These are phyloP conservation scores for Pterocles gutturalis DNA, from an alignment of 2,113 vertebrate species.

Conservation along the genomic window DNA sequence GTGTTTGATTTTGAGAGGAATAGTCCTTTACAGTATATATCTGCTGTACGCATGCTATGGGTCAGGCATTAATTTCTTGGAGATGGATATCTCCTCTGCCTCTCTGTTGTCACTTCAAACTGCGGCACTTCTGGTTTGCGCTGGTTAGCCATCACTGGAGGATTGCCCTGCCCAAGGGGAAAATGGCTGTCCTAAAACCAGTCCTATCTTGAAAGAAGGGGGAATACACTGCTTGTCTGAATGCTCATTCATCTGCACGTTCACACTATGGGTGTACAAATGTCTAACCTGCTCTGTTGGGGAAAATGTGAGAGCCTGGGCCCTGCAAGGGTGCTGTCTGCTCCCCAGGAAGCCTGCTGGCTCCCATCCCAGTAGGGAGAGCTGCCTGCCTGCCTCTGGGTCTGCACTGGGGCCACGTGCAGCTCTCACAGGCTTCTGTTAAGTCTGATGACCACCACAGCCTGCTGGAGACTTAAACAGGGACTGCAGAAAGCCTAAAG, in stretches of 20 bases:
- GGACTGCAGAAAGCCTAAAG: not conserved
- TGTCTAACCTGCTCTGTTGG: not conserved
- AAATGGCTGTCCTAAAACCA: not conserved
- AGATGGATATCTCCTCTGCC: not conserved
- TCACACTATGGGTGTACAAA: not conserved
- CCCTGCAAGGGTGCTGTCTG: not conserved
- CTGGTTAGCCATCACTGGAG: not conserved
- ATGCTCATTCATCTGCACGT: not conserved
- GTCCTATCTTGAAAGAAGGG: not conserved
- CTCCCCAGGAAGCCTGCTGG: not conserved
- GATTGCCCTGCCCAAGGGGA: not conserved
- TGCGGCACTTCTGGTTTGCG: not conserved
- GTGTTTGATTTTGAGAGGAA: not conserved
- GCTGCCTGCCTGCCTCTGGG: not conserved
- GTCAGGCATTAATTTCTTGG: not conserved
- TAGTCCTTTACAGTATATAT: rapidly evolving
- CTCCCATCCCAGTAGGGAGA: not conserved
- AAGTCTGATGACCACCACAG: too few species aligned
- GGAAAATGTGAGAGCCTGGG: not conserved
- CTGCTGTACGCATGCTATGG: not conserved
- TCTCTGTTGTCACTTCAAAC: not conserved
- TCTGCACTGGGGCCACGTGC: not conserved
- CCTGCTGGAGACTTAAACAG: not conserved
- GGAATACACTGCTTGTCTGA: not conserved
- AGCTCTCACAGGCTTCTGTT: not conserved